These are phyloP conservation scores for Ceratina japonica DNA, from an alignment of 1,140 invertebrate genomes.

Conservation along the genomic window DNA sequence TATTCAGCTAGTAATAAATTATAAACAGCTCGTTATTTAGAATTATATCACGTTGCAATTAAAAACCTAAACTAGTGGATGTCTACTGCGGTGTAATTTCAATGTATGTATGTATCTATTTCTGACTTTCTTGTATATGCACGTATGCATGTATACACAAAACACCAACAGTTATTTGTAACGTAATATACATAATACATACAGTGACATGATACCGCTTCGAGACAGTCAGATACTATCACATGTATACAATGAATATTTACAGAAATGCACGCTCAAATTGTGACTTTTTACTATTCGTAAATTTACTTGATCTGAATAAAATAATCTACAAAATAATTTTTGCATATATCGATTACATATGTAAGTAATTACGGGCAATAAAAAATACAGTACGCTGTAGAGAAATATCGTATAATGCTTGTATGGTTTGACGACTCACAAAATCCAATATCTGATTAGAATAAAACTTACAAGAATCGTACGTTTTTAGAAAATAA, in stretches of 20 bases:
- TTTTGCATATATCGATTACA: slow-evolving; percentile 38
- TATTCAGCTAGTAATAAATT: slow-evolving; percentile 71
- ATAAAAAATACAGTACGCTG: slow-evolving; percentile 30
- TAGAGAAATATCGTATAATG: not conserved
- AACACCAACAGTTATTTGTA: slow-evolving; percentile 30
- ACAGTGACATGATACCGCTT: slow-evolving; percentile 17
- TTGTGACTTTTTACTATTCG: slow-evolving; percentile 55
- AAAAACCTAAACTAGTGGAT: slow-evolving; percentile 58
- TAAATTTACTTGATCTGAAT: slow-evolving; percentile 31
- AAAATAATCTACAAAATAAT: slow-evolving; percentile 61
- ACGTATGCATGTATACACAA: slow-evolving; percentile 8
- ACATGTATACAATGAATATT: slow-evolving; percentile 65
- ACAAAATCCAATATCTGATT: slow-evolving; percentile 39
- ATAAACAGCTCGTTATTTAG: slow-evolving; percentile 68
- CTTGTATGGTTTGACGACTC: slow-evolving; percentile 12
- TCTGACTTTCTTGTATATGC: slow-evolving; percentile 2
- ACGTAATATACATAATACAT: slow-evolving; percentile 3
- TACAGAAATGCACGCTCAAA: slow-evolving; percentile 73
- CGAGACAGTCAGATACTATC: slow-evolving; percentile 46
- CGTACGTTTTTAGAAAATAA: slow-evolving; percentile 40
- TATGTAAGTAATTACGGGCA: slow-evolving; percentile 19
- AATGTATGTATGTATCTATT: slow-evolving; percentile 3
- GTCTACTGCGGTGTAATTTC: slow-evolving; percentile 41
- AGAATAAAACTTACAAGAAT: slow-evolving; percentile 26
- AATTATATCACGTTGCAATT: slow-evolving; percentile 60